These are phyloP conservation scores for Sebastes matsubarae DNA, from an alignment of 2,797 vertebrate species.

Conservation along the genomic window DNA sequence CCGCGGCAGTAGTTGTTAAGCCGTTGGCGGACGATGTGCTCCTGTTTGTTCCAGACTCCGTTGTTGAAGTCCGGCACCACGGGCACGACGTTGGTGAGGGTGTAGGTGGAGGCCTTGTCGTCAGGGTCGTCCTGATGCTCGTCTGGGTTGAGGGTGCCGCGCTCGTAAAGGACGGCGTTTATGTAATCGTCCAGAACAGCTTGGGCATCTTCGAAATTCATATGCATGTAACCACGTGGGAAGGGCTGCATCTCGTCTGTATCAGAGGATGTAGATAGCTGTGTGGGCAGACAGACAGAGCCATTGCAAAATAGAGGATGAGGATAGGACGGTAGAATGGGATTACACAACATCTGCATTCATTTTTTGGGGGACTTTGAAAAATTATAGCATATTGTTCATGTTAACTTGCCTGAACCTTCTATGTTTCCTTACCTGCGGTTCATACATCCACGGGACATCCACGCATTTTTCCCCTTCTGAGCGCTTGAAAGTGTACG, in stretches of 20 bases:
- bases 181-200: constrained; percentile 76
- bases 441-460: constrained; percentile 82
- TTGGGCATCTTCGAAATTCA: constrained; percentile 77
- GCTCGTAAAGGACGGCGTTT: constrained; percentile 73
- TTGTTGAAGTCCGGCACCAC: constrained; percentile 56
- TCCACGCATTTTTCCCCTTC: constrained; percentile 74
- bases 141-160: constrained; percentile 74
- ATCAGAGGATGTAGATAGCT: constrained; percentile 71
- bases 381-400: background rate
- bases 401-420: background rate
- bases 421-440: constrained; percentile 68
- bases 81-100: constrained; percentile 80
- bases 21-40: constrained; percentile 69
- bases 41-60: constrained; percentile 63
- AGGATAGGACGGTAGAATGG: background rate
- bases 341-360: background rate
- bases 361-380: background rate
- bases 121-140: constrained; percentile 70
- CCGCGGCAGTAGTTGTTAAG: constrained; percentile 82
- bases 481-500: constrained; percentile 79
- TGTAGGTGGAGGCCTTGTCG: constrained; percentile 82
- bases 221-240: constrained; percentile 62
- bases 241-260: constrained; percentile 81
- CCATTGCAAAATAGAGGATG: background rate
- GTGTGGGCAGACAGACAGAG: constrained; percentile 15